Percentiles rank a stretch among this genome's conserved stretches.
phyloP scores from a whole-genome alignment of 2,797 vertebrate genomes.

The Sylvilagus floridanus region DNA sequence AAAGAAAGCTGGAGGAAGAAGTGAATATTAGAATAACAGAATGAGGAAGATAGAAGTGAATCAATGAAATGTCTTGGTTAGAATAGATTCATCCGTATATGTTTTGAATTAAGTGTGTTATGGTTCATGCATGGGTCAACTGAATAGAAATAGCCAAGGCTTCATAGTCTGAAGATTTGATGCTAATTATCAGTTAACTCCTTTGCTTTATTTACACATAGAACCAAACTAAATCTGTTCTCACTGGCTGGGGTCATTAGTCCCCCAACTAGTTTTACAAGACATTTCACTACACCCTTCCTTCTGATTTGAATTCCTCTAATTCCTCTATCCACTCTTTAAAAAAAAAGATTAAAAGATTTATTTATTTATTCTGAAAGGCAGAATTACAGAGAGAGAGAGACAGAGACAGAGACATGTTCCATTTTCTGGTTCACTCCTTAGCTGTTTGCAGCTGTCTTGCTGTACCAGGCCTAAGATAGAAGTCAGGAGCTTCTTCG shows the following conservation, averaged over 20 bases:
- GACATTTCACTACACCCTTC: background rate
- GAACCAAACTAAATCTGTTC: background rate
- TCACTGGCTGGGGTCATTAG: background rate
- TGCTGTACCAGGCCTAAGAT: too few species aligned
- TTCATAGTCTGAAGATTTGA: background rate
- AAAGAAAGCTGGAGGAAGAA: background rate
- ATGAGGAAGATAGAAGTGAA: conserved; percentile 12
- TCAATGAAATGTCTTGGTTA: background rate
- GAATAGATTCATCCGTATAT: background rate
- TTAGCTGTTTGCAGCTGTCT: too few species aligned
- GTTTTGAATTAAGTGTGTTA: background rate
- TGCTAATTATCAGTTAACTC: background rate
- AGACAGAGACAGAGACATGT: too few species aligned
- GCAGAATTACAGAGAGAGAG: too few species aligned
- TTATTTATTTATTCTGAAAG: too few species aligned
- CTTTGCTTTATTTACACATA: background rate
- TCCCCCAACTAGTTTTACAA: background rate
- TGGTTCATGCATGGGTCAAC: background rate
- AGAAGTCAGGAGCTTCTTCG: too few species aligned
- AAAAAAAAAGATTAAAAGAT: too few species aligned
- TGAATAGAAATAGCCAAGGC: background rate
- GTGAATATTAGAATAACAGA: background rate
- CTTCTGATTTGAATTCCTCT: background rate
- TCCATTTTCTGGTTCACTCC: too few species aligned
- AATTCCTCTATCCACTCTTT: too few species aligned